These are phyloP conservation scores for Zeugodacus cucurbitae DNA, from an alignment of 1,140 invertebrate species.

Conservation along the genomic window DNA sequence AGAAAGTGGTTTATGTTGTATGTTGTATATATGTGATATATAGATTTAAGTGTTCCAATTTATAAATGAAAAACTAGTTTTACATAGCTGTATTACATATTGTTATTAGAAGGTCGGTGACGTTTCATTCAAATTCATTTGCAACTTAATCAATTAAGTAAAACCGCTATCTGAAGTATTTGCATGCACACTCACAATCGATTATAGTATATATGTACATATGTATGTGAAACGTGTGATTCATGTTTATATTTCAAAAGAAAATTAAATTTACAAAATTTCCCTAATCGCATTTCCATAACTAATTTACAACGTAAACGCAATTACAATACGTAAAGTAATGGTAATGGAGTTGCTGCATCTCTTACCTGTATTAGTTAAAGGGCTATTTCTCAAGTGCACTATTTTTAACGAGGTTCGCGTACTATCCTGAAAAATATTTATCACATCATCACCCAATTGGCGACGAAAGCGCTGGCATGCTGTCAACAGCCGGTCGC, in stretches of 20 bases:
- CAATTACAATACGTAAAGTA: background rate
- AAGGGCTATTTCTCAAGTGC: slow-evolving; percentile 75
- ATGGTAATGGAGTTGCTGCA: background rate
- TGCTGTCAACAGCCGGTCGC: slow-evolving; percentile 74
- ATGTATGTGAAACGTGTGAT: background rate
- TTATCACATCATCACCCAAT: slow-evolving; percentile 75
- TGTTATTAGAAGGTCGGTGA: background rate
- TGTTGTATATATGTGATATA: background rate
- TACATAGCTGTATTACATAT: background rate
- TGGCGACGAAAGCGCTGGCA: slow-evolving; percentile 70
- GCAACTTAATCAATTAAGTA: background rate
- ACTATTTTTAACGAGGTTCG: slow-evolving; percentile 78
- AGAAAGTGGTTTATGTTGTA: slow-evolving; percentile 29
- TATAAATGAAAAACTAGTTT: slow-evolving; percentile 2
- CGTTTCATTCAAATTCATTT: background rate
- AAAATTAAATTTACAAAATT: background rate
- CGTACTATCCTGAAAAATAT: slow-evolving; percentile 76
- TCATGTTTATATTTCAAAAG: background rate
- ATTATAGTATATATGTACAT: background rate
- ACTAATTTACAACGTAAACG: background rate
- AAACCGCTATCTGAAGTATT: slow-evolving; percentile 19
- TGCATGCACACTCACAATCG: background rate
- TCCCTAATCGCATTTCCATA: background rate
- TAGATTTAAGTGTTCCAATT: background rate
- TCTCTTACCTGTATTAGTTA: slow-evolving; percentile 74